Conservation (phyloP, 2,888 invertebrate species). For the Nyleta sp. region DNA sequence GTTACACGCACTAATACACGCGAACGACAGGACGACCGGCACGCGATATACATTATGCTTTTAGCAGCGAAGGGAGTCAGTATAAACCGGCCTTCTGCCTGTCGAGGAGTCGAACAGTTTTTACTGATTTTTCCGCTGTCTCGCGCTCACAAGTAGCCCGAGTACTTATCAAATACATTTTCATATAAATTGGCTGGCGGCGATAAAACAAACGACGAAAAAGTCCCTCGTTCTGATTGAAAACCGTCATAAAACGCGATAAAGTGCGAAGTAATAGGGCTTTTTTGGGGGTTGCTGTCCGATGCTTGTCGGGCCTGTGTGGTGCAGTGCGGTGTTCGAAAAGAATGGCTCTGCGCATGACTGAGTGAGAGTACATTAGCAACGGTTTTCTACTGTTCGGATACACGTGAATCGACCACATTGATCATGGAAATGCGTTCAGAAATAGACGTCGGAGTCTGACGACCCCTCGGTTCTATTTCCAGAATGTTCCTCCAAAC, state of each 20-base stretch:
- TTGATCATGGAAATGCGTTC: slow-evolving; percentile 53
- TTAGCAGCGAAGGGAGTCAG: slow-evolving; percentile 77
- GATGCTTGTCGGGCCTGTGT: background rate
- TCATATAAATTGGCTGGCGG: slow-evolving; percentile 33
- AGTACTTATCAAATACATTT: slow-evolving; percentile 25
- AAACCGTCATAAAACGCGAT: background rate
- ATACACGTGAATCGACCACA: slow-evolving; percentile 31
- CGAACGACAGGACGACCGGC: slow-evolving; percentile 60
- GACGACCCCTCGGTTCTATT: slow-evolving; percentile 52
- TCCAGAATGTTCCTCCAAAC: slow-evolving; percentile 50
- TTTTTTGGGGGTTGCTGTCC: slow-evolving; percentile 11
- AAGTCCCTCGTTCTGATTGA: no score
- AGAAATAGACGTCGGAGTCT: slow-evolving; percentile 47
- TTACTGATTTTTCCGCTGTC: slow-evolving; percentile 38
- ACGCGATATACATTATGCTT: slow-evolving; percentile 75
- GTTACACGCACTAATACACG: slow-evolving; percentile 53
- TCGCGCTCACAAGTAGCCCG: no score
- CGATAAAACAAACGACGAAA: no score
- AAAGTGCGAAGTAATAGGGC: slow-evolving; percentile 21
- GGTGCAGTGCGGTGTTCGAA: slow-evolving; percentile 57
- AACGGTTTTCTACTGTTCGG: slow-evolving; percentile 43
- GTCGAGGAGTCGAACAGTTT: slow-evolving; percentile 60
- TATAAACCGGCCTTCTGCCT: slow-evolving; percentile 80
- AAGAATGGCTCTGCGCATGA: slow-evolving; percentile 39
- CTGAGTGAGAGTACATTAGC: slow-evolving; percentile 47